These are phyloP conservation scores for Yponomeuta sedellus DNA, from an alignment of 2,888 invertebrate genomes.

Conservation along the genomic window DNA sequence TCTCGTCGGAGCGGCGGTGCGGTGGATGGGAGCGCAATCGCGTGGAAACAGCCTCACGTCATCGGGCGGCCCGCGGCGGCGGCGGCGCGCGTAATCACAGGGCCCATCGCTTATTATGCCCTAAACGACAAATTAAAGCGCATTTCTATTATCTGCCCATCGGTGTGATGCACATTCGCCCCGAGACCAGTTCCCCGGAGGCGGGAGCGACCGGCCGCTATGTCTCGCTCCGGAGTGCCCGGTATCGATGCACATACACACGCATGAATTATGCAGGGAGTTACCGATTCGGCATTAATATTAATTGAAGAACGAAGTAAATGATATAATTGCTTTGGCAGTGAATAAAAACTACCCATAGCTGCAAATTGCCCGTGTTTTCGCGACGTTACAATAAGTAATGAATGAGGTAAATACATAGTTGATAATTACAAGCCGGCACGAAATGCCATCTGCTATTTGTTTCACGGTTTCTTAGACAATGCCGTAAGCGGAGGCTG, in stretches of 20 bases:
- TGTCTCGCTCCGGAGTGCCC: constrained; percentile 20
- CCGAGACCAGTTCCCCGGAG: constrained; percentile 48
- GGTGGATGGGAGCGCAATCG: constrained; percentile 30
- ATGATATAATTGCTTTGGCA: constrained; percentile 12
- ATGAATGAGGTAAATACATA: constrained; percentile 10
- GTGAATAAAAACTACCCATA: constrained; percentile 5
- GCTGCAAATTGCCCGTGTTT: constrained; percentile 16
- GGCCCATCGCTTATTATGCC: constrained; percentile 71
- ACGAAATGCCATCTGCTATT: constrained; percentile 22
- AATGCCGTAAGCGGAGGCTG: constrained; percentile 16
- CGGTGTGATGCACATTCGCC: constrained; percentile 52
- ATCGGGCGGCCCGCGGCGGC: constrained; percentile 69
- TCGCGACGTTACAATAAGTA: constrained; percentile 17
- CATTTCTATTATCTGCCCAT: constrained; percentile 73
- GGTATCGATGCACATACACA: constrained; percentile 17
- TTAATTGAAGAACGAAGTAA: constrained; percentile 15
- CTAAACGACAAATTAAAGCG: constrained; percentile 77
- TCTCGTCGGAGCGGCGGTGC: constrained; percentile 14
- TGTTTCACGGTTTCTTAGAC: constrained; percentile 38
- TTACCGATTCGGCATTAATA: constrained; percentile 27
- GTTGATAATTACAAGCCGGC: constrained; percentile 13
- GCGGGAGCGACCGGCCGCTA: constrained; percentile 31
- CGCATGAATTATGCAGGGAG: constrained; percentile 45
- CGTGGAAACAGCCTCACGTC: constrained; percentile 67
- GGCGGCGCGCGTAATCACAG: constrained; percentile 77